Evolutionary conservation across 2,888 invertebrate species (phyloP), one percentile per base, ranked within the genome.

Genomic region (Erebia palarica): DNA sequence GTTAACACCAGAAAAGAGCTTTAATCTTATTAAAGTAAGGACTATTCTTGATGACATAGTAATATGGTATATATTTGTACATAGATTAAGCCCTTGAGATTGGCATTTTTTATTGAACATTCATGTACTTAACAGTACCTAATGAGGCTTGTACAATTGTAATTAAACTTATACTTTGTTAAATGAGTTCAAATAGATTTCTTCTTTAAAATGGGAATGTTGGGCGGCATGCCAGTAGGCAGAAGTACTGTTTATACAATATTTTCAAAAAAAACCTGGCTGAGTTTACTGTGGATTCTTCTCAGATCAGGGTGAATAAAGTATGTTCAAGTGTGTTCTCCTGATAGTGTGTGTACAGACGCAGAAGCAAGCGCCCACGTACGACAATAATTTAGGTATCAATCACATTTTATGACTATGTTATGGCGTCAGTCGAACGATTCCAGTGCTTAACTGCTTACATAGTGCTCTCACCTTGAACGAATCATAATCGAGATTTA

Each of bases 401-500:
- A 16, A 49, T 63, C 63, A 21, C 75, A 16, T 49, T 69, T 44
- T 55, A 49, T 53, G 64, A 51, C 10, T 16, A 67, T 36, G 11
- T 16, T 70, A 61, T 61, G 68, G 68, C 49, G 70, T 65, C 68
- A 70, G 21, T 55, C 18, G 16, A 57, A 68, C 65, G 68, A 51
- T 65, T 58, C 36, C 42, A 66, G n/a, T 27, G 42, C 47, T 64
- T 58, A 55, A 27, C 57, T 14, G 21, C 21, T 36, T 36, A 13
- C 66, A 42, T 36, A 63, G 21, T 27, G 21, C 36, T 64, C 53
- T 66, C 58, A 57, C 65, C 72, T 63, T 74, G 71, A 53, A 68
- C 61, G 47, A 18, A 68, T 77, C 78, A 76, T 75, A 77, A 81
- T 83, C 80, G 81, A 84, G 84, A 83, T 82, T 78, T 80, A 80